A percentile compares a stretch with the other conserved stretches of the same genome.
phyloP scores from a whole-genome alignment of 2,113 vertebrate genomes.

The Mus pahari region DNA sequence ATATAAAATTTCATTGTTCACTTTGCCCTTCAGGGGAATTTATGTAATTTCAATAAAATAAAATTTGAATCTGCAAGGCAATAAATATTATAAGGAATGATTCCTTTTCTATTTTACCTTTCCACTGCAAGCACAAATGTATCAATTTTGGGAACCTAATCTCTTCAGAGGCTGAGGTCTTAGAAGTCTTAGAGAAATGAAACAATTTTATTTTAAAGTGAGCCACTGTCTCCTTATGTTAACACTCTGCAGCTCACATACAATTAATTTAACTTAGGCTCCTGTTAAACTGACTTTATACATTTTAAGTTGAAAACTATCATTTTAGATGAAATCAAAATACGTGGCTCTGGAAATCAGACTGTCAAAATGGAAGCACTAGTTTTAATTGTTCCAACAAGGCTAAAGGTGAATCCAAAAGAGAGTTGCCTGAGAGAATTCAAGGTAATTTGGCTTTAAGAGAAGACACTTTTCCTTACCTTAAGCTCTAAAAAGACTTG shows the following conservation, averaged over 20 bases:
- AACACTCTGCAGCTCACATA: constrained; percentile 22
- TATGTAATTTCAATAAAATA: constrained; percentile 47
- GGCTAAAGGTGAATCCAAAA: neutral
- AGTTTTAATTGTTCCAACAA: constrained; percentile 11
- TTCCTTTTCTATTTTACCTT: constrained; percentile 42
- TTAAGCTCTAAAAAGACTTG: neutral
- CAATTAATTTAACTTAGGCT: constrained; percentile 44
- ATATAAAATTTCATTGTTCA: constrained; percentile 47
- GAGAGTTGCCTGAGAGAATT: neutral
- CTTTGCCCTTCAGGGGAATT: neutral
- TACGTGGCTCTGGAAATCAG: constrained; percentile 57
- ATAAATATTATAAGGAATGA: constrained; percentile 37
- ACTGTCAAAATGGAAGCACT: constrained; percentile 47
- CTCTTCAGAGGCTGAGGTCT: constrained; percentile 2
- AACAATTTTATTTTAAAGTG: constrained; percentile 60
- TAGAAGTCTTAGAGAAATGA: neutral
- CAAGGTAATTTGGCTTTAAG: neutral
- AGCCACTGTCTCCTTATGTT: neutral
- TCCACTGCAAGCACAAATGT: neutral
- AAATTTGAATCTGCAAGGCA: constrained; percentile 26
- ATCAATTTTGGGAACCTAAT: constrained; percentile 44
- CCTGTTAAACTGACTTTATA: constrained; percentile 45
- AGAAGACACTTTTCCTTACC: neutral
- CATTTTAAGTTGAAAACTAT: constrained; percentile 65
- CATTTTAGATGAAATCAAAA: constrained; percentile 53